Conservation (phyloP, 2,113 vertebrate species). For the Aepyceros melampus region DNA sequence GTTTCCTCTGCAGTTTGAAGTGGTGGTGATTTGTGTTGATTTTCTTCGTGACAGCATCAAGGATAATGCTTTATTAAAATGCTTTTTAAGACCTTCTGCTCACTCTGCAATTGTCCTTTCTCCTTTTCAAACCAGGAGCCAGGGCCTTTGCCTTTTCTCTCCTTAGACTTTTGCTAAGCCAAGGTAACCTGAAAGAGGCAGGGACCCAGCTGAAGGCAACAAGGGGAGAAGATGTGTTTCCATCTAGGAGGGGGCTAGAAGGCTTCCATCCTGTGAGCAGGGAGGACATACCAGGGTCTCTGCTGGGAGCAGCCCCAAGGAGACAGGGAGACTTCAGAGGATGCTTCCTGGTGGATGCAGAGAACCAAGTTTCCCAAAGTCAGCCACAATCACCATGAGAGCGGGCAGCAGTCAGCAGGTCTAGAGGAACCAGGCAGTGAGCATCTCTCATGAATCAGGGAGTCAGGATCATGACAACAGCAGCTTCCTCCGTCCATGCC, state of each 20-base stretch:
- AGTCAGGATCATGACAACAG: too few species aligned
- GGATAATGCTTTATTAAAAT: neutral
- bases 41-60: neutral
- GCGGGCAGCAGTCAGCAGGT: neutral
- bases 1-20: neutral
- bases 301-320: neutral
- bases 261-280: neutral
- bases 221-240: neutral
- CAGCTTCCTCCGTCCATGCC: neutral
- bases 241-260: neutral
- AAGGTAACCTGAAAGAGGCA: neutral
- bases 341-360: neutral
- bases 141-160: neutral
- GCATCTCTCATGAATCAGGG: rapidly evolving
- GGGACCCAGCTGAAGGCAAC: neutral
- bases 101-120: neutral
- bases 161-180: neutral
- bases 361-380: neutral
- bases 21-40: neutral
- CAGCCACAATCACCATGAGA: rapidly evolving
- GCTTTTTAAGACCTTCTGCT: neutral
- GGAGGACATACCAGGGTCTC: rapidly evolving
- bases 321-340: neutral
- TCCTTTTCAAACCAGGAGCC: neutral
- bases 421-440: neutral